These are phyloP conservation scores for Aldabrachelys gigantea DNA, from an alignment of 2,113 vertebrate genomes.

Conservation along the genomic window DNA sequence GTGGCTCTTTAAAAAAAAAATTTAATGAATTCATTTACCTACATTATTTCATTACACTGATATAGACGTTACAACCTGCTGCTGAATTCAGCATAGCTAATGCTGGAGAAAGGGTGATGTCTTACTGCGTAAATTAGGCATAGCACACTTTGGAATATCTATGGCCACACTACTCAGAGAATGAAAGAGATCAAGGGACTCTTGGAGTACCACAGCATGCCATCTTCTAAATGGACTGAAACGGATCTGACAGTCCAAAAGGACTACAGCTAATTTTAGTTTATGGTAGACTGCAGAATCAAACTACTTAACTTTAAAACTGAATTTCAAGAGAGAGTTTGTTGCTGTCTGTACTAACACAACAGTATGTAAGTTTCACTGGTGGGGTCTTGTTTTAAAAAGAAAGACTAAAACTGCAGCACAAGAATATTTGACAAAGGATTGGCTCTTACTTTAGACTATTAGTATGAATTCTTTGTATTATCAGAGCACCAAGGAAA, in stretches of 20 bases:
- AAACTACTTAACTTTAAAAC: conserved; percentile 15
- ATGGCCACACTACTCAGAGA: background rate
- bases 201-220: background rate
- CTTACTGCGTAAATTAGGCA: background rate
- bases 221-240: background rate
- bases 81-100: background rate
- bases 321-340: background rate
- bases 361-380: background rate
- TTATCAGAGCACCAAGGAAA: too few relatives aligned
- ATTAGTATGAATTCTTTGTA: too few relatives aligned
- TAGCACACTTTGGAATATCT: background rate
- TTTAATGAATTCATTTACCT: background rate
- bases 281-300: background rate
- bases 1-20: background rate
- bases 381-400: background rate
- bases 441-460: background rate
- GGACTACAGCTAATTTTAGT: background rate
- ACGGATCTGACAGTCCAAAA: background rate
- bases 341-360: background rate
- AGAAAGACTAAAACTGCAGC: background rate
- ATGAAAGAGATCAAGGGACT: background rate
- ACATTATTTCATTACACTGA: background rate
- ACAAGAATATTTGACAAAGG: background rate
- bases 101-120: background rate
- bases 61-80: background rate